Evolutionary conservation across 2,888 invertebrate species (phyloP).

Genomic region (Tholera decimalis): DNA sequence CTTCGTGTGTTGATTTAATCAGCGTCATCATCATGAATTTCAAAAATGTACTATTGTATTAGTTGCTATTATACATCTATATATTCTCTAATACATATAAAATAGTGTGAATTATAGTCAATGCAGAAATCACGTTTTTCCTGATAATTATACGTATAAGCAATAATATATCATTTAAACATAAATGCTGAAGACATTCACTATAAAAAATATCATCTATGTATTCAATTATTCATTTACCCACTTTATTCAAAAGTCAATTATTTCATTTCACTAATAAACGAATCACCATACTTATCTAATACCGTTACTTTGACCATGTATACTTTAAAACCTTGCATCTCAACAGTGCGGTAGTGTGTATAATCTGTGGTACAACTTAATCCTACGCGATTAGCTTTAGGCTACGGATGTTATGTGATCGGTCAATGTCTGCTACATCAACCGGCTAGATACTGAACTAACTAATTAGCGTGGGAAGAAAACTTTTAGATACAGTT

Average conservation of each 20-base stretch:
- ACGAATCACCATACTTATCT: background rate
- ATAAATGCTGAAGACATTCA: too few species aligned
- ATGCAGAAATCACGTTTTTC: too few species aligned
- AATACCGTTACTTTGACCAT: conserved; percentile 16
- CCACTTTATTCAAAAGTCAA: background rate
- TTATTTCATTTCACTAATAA: background rate
- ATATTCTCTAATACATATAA: too few species aligned
- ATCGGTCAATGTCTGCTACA: conserved; percentile 32
- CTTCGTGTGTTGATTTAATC: conserved; percentile 6
- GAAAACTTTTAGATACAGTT: background rate
- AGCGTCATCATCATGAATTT: background rate
- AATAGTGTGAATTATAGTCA: too few species aligned
- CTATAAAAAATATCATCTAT: too few species aligned
- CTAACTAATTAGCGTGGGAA: conserved; percentile 12
- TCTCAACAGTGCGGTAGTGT: background rate
- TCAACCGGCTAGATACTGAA: background rate
- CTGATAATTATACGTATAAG: too few species aligned
- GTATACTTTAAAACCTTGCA: conserved; percentile 1
- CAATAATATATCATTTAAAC: too few species aligned
- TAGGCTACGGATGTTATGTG: conserved; percentile 21
- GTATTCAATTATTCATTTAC: too few species aligned
- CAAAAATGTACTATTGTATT: background rate
- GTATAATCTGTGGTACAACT: background rate
- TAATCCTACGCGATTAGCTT: conserved; percentile 24
- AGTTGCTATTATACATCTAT: too few species aligned